Evolutionary conservation across 2,888 invertebrate genomes (phyloP).

Genomic region (Trichopoda pennipes): DNA sequence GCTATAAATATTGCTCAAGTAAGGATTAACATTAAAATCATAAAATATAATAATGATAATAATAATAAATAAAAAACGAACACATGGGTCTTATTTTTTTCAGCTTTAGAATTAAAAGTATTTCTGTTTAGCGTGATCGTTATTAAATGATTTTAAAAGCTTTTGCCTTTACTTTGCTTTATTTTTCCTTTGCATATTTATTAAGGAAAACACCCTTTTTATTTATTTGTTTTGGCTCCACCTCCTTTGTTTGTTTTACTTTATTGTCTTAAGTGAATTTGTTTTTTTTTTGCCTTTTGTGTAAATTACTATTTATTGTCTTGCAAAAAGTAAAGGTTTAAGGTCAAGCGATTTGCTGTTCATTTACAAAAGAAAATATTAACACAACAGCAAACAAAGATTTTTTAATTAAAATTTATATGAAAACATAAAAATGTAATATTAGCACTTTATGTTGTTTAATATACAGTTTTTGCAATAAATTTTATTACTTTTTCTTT

Average conservation of each 20-base stretch:
- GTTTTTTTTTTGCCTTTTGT: constrained; percentile 5
- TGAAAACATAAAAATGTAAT: constrained; percentile 48
- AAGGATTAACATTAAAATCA: constrained; percentile 48
- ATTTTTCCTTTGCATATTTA: neutral
- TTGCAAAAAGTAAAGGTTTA: constrained; percentile 38
- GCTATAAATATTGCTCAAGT: constrained; percentile 74
- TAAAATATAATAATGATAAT: constrained; percentile 47
- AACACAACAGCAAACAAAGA: constrained; percentile 8
- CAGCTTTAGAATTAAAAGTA: neutral
- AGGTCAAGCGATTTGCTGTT: constrained; percentile 55
- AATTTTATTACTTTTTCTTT: constrained; percentile 44
- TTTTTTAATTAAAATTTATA: constrained; percentile 58
- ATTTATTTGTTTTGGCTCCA: neutral
- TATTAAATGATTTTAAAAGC: neutral
- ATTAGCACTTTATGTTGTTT: constrained; percentile 34
- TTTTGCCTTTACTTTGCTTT: neutral
- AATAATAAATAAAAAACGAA: constrained; percentile 18
- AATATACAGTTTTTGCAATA: constrained; percentile 34
- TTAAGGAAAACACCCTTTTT: constrained; percentile 5
- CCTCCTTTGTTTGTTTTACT: constrained; percentile 12
- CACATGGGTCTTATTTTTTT: constrained; percentile 34
- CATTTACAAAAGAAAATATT: constrained; percentile 10
- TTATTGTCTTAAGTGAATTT: constrained; percentile 3
- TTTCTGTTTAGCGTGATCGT: neutral
- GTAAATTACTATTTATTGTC: constrained; percentile 36